Conservation (phyloP, 2,113 vertebrate genomes). For the Embiotoca jacksoni region DNA sequence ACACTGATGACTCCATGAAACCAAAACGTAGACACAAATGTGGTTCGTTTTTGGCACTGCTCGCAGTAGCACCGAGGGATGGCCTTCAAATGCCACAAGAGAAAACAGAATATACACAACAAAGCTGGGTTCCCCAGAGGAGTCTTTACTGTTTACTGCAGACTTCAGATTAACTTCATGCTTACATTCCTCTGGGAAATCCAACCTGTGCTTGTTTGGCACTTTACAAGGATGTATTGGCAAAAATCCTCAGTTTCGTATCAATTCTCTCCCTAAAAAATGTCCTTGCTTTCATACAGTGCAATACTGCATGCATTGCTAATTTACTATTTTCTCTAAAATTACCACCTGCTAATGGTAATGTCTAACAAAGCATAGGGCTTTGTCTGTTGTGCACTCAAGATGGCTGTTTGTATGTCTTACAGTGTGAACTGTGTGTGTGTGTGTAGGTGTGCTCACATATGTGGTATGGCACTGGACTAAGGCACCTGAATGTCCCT, state of each 20-base stretch:
- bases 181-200: slow-evolving; percentile 38
- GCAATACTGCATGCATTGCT: slow-evolving; percentile 39
- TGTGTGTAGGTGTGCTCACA: slow-evolving; percentile 41
- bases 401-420: slow-evolving; percentile 63
- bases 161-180: neutral
- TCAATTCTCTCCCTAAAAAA: slow-evolving; percentile 45
- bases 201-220: slow-evolving; percentile 54
- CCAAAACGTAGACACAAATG: slow-evolving; percentile 43
- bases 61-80: slow-evolving; percentile 75
- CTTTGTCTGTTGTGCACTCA: slow-evolving; percentile 52
- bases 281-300: slow-evolving; percentile 42
- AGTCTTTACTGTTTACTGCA: neutral
- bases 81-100: slow-evolving; percentile 66
- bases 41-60: slow-evolving; percentile 58
- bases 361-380: slow-evolving; percentile 51
- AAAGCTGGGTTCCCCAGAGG: slow-evolving; percentile 49
- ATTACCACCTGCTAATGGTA: slow-evolving; percentile 40
- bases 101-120: slow-evolving; percentile 55
- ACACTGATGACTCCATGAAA: slow-evolving; percentile 41
- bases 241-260: slow-evolving; percentile 40
- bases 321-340: slow-evolving; percentile 12
- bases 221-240: slow-evolving; percentile 57
- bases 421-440: slow-evolving; percentile 44
- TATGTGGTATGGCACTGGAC: slow-evolving; percentile 56
- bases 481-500: slow-evolving; percentile 79